Evolutionary conservation across 2,113 vertebrate species (phyloP).

Genomic region (Steatornis caripensis): DNA sequence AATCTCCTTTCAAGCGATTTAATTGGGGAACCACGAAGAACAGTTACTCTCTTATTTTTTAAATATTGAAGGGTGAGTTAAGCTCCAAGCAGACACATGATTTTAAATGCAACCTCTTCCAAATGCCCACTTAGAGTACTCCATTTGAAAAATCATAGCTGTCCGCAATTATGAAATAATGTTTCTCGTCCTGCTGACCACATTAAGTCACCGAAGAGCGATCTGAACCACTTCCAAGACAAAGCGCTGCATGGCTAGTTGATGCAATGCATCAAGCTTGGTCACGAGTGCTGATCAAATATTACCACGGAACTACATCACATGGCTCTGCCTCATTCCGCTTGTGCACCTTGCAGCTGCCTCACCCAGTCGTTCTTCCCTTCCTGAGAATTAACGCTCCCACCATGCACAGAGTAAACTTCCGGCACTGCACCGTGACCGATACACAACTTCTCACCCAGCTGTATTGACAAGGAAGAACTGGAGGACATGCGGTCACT

Average conservation of each 20-base stretch:
- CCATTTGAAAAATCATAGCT: neutral
- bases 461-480: too few relatives aligned
- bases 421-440: neutral
- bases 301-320: neutral
- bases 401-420: neutral
- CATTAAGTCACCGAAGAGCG: neutral
- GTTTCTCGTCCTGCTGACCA: neutral
- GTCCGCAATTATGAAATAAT: fast-evolving
- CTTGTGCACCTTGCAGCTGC: neutral
- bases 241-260: neutral
- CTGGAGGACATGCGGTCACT: fast-evolving
- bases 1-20: neutral
- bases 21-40: neutral
- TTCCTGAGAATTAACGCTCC: neutral
- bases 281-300: neutral
- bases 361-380: neutral
- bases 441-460: neutral
- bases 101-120: neutral
- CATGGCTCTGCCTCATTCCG: neutral
- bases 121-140: neutral
- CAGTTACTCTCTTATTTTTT: neutral
- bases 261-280: neutral
- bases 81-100: neutral
- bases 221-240: neutral
- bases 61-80: neutral